Evolutionary conservation across 1,140 invertebrate species (phyloP), one percentile per base, ranked within the genome.

Genomic region (Drosophila serrata): DNA sequence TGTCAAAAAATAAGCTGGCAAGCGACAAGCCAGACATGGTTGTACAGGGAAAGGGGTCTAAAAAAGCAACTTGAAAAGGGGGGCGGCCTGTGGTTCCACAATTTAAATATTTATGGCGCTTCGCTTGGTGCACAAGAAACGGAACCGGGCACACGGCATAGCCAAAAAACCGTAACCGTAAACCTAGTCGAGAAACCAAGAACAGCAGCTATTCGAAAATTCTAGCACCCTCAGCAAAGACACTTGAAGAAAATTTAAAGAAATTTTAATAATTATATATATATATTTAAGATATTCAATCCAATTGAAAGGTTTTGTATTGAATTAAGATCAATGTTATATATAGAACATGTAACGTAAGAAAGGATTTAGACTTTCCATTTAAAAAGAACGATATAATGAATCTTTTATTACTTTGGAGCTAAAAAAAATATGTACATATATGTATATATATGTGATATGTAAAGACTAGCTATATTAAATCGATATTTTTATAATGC

Each of bases 131-230:
- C 74, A 77, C 73, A 80, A 69, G 65, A 67, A 63, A 57, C 62
- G 69, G 65, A 62, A 68, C 62, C 72, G 27, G 63, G 79, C 77
- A 90, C 73, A 84, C 77, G 73, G 85, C 85, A 81, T 84, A 84
- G 62, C 81, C 84, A 88, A 87, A 87, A 87, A 87, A 87, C 80
- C 84, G 84, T 87, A 87, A 88, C 84, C 84, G 84, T 88, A 87
- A 87, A 73, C 76, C 69, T 58, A 81, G 80, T 48, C 73, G 35
- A 76, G 49, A 56, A 76, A 53, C 64, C 76, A 46, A 46, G 64
- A 73, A 79, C 64, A 63, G 59, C 69, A 79, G 46, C 63, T 39
- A 68, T 39, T 29, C 33, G 60, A 43, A 65, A 69, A 53, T 69
- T 6, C 27, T 22, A 0, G 13, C 51, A 48, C 24, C 12, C 33